Evolutionary conservation across 1,140 invertebrate species (phyloP).

Genomic region (Battus philenor): DNA sequence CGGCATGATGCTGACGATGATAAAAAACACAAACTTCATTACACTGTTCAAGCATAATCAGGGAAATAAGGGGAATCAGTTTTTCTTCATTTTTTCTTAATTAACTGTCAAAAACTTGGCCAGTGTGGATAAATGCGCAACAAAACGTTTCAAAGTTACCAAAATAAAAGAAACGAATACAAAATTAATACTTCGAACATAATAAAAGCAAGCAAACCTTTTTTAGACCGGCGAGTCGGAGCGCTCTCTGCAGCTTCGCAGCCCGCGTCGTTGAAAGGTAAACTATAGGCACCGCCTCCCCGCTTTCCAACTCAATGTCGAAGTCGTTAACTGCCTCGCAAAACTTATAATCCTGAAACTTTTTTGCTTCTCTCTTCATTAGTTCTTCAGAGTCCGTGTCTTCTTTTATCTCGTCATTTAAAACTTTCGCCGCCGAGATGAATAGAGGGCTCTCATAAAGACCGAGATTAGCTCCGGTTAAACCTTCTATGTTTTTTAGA

Average conservation of each 20-base stretch:
- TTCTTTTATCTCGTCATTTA: constrained; percentile 52
- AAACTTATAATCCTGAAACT: constrained; percentile 65
- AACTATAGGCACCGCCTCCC: constrained; percentile 58
- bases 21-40: no score
- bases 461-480: no score
- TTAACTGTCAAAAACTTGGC: constrained; percentile 27
- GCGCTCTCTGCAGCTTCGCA: constrained; percentile 53
- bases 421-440: constrained; percentile 46
- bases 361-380: constrained; percentile 58
- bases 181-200: constrained; percentile 10
- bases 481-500: no score
- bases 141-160: constrained; percentile 9
- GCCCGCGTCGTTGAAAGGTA: constrained; percentile 58
- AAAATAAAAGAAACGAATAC: constrained; percentile 1
- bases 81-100: constrained; percentile 14
- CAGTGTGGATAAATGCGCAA: constrained; percentile 18
- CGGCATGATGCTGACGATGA: constrained; percentile 1
- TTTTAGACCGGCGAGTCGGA: constrained; percentile 55
- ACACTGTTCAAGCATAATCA: no score
- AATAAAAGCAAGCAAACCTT: constrained; percentile 41
- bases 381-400: constrained; percentile 39
- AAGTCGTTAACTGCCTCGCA: constrained; percentile 65
- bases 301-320: constrained; percentile 56
- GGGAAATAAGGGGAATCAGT: no score
- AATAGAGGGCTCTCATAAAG: constrained; percentile 50